Percentiles rank a stretch among this genome's conserved stretches.
These are phyloP conservation scores for Petroica traversi DNA, from an alignment of 2,113 vertebrate species.

Conservation along the genomic window DNA sequence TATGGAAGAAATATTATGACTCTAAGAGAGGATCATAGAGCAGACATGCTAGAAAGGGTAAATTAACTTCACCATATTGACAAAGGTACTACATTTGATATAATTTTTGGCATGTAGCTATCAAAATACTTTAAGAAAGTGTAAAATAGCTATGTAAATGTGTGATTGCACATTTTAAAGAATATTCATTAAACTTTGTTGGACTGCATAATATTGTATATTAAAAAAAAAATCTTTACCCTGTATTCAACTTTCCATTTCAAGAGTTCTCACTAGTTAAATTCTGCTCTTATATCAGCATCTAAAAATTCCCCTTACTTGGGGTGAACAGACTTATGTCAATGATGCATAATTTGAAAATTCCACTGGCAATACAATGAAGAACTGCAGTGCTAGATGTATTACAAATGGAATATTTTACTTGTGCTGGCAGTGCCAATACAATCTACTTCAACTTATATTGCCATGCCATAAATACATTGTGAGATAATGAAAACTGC, in stretches of 20 bases:
- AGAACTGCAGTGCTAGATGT: background rate
- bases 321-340: background rate
- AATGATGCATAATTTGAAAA: background rate
- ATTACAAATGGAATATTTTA: background rate
- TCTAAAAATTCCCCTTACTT: background rate
- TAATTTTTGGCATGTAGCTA: background rate
- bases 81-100: background rate
- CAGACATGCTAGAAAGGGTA: background rate
- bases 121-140: background rate
- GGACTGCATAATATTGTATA: background rate
- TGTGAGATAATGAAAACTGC: background rate
- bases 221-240: background rate
- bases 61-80: background rate
- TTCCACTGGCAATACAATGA: background rate
- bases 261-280: background rate
- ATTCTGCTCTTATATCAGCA: background rate
- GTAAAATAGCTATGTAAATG: background rate
- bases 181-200: background rate
- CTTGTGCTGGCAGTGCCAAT: background rate
- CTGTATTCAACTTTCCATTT: background rate
- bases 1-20: slow-evolving; percentile 24
- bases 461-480: background rate
- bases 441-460: background rate
- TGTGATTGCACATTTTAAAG: background rate
- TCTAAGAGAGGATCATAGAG: background rate